A percentile compares a stretch with the other conserved stretches of the same genome.
Conservation (phyloP, 2,113 vertebrate genomes). For the Brevimyrus niger region DNA sequence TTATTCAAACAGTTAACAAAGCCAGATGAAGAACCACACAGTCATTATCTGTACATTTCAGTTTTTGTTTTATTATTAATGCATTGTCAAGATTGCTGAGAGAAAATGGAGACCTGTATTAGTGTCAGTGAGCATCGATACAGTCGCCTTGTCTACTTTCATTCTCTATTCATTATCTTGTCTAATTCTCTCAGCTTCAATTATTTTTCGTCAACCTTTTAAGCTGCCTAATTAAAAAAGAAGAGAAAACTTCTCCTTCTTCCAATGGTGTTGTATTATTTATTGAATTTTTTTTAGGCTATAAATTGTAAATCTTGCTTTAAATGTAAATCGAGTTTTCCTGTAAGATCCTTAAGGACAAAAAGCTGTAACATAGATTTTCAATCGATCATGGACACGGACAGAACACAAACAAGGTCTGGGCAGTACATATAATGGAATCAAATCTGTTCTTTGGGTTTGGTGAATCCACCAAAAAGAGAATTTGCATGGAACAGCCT, state of each 20-base stretch:
- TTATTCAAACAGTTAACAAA: constrained; percentile 14
- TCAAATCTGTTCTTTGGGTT: neutral
- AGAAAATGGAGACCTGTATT: constrained; percentile 40
- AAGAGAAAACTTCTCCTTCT: constrained; percentile 35
- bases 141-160: constrained; percentile 47
- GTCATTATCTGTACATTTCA: constrained; percentile 10
- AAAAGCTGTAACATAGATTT: neutral
- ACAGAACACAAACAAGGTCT: neutral
- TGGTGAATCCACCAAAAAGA: neutral
- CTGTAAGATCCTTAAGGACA: constrained; percentile 20
- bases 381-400: neutral
- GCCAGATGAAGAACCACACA: neutral
- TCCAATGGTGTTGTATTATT: constrained; percentile 46
- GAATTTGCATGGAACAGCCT: neutral
- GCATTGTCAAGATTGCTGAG: constrained; percentile 39
- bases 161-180: constrained; percentile 57
- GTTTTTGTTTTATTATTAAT: constrained; percentile 58
- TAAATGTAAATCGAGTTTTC: constrained; percentile 32
- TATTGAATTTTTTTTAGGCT: constrained; percentile 41
- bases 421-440: neutral
- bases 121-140: constrained; percentile 43
- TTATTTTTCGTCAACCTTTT: constrained; percentile 55
- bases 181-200: constrained; percentile 54
- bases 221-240: constrained; percentile 60
- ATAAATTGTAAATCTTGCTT: constrained; percentile 25